Evolutionary conservation across 1,140 invertebrate genomes (phyloP), one percentile per base, ranked within the genome.

Genomic region (Dicyema japonicum): DNA sequence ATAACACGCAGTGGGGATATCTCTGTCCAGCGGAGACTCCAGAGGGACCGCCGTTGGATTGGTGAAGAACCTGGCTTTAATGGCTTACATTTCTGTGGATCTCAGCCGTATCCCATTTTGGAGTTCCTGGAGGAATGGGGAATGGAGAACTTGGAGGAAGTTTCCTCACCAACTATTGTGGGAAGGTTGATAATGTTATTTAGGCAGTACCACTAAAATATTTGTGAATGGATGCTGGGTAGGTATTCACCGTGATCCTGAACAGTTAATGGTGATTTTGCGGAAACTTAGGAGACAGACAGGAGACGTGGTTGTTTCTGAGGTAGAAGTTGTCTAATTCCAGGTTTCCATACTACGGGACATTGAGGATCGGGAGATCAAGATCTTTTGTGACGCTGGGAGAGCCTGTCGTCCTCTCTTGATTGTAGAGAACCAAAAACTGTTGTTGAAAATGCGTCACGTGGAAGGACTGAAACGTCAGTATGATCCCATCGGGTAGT

Each of bases 81-180:
- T 94, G 85, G 75, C 85, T 12, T 94, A 94, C 40, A 94, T 94
- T 37, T 90, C 78, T 38, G 85, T 94, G 85, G 85, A 30, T 88
- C 75, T 22, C 74, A 90, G 45, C 80, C 82, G 1, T 82, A 76
- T 4, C 82, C 82, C 1, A 92, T 94, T 56, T 53, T 94, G 3
- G 82, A 94, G 57, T 94, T 94, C 60, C 80, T 94, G 60, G 82
- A 94, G 47, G 82, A 94, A 48, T 94, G 85, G 85, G 82, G 74
- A 29, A 94, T 94, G 85, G 85, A 94, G 54, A 94, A 92, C 50
- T 57, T 94, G 23, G 82, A 92, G 57, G 80, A 90, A 61, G 82
- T 85, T 38, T 74, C 75, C 1, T 75, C 76, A 1, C 78, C 72
- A 18, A 72, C 75, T 2, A 85, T 85, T 42, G 69, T 70, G 9